Evolutionary conservation across 2,797 vertebrate species (phyloP).

Genomic region (Mus caroli): DNA sequence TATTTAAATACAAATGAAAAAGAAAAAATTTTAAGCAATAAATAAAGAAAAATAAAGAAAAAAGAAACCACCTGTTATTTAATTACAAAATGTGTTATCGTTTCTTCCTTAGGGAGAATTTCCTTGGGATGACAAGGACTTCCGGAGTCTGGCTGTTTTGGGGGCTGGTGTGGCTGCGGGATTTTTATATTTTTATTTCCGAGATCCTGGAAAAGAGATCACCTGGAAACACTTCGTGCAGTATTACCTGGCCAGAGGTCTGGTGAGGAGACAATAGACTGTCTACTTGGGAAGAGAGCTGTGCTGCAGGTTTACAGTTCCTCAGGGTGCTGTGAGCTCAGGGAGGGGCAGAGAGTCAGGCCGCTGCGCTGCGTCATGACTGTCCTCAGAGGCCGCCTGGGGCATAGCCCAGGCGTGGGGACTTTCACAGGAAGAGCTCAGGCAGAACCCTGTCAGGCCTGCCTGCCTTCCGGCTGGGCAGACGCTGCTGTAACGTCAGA

Average conservation of each 20-base stretch:
- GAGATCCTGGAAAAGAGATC: slow-evolving; percentile 90
- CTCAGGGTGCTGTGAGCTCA: not conserved
- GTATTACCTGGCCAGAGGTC: slow-evolving; percentile 88
- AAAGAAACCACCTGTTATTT: not conserved
- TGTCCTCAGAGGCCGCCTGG: not conserved
- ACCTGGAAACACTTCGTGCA: slow-evolving; percentile 92
- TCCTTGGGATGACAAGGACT: slow-evolving; percentile 87
- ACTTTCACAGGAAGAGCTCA: not conserved
- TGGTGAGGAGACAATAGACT: slow-evolving; percentile 86
- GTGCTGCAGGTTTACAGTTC: not conserved
- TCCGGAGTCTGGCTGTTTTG: slow-evolving; percentile 85
- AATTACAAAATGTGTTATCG: not conserved
- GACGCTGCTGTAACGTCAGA: not conserved
- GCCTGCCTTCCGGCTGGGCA: not conserved
- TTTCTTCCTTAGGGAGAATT: slow-evolving; percentile 87
- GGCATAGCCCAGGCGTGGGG: not conserved
- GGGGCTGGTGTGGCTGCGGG: slow-evolving; percentile 87
- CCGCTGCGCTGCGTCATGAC: accelerated
- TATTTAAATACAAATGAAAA: not conserved
- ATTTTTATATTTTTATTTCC: slow-evolving; percentile 89
- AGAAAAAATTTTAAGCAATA: not conserved
- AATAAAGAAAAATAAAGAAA: not conserved
- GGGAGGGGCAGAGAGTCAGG: not conserved
- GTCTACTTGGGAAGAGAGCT: not conserved
- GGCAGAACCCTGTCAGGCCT: not conserved